These are phyloP conservation scores for Machimus atricapillus DNA, from an alignment of 2,888 invertebrate genomes.

Conservation along the genomic window DNA sequence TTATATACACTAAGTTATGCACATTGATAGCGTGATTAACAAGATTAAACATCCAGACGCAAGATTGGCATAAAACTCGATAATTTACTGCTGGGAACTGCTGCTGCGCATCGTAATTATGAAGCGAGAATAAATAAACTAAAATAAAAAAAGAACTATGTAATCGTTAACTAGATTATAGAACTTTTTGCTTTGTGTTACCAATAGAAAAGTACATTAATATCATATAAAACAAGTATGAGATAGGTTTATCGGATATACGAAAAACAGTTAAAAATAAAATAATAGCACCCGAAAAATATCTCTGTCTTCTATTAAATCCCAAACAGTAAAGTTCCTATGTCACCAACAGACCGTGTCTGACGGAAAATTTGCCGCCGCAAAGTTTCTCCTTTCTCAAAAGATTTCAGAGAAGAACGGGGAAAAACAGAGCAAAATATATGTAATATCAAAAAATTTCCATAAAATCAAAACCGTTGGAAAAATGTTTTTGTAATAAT, in stretches of 20 bases:
- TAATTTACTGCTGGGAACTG: no score
- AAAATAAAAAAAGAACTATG: neutral
- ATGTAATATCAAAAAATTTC: neutral
- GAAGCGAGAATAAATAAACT: no score
- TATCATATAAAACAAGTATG: neutral
- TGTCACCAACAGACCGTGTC: neutral
- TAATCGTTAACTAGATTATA: neutral
- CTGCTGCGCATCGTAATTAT: no score
- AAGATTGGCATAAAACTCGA: no score
- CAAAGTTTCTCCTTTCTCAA: neutral
- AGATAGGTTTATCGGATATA: neutral
- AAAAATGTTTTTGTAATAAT: conserved; percentile 22
- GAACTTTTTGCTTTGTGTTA: neutral
- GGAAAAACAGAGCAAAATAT: neutral
- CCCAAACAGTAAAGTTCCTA: neutral
- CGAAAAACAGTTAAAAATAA: neutral
- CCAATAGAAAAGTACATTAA: neutral
- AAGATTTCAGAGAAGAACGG: neutral
- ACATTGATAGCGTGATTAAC: no score
- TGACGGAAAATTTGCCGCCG: neutral
- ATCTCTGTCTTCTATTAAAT: neutral
- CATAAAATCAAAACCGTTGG: conserved; percentile 31
- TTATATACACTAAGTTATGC: no score
- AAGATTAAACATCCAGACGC: no score
- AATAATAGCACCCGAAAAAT: neutral